These are phyloP conservation scores for Limulus polyphemus DNA, from an alignment of 2,888 invertebrate species.

Conservation along the genomic window DNA sequence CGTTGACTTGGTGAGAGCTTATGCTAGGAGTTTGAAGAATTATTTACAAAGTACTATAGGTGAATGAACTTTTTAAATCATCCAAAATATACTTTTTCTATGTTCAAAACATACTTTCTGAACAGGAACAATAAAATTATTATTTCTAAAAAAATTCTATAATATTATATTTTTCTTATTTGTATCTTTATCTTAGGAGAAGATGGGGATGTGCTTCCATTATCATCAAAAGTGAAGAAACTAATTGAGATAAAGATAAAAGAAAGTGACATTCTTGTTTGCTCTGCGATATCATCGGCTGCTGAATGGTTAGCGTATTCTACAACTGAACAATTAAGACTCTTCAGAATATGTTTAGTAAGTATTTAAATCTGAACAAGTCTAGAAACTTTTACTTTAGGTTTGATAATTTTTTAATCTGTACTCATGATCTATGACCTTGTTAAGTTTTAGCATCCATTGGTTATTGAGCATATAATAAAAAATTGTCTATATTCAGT, in stretches of 20 bases:
- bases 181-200: background rate
- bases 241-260: conserved; percentile 54
- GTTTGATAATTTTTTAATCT: too few relatives aligned
- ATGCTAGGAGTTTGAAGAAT: too few relatives aligned
- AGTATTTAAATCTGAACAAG: conserved; percentile 7
- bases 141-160: background rate
- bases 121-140: background rate
- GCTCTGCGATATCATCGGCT: conserved; percentile 55
- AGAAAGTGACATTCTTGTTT: conserved; percentile 52
- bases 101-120: background rate
- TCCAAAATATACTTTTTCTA: background rate
- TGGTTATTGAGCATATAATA: too few relatives aligned
- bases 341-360: conserved; percentile 51
- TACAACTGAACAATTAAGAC: conserved; percentile 50
- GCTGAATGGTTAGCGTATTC: conserved; percentile 63
- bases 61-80: background rate
- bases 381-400: too few relatives aligned
- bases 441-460: too few relatives aligned
- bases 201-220: background rate
- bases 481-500: too few relatives aligned
- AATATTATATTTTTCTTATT: background rate
- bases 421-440: too few relatives aligned
- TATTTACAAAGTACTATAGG: background rate
- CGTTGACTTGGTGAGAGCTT: too few relatives aligned
- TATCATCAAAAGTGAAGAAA: conserved; percentile 36